Conservation (phyloP, 2,797 vertebrate genomes). For the Muscicapa striata region DNA sequence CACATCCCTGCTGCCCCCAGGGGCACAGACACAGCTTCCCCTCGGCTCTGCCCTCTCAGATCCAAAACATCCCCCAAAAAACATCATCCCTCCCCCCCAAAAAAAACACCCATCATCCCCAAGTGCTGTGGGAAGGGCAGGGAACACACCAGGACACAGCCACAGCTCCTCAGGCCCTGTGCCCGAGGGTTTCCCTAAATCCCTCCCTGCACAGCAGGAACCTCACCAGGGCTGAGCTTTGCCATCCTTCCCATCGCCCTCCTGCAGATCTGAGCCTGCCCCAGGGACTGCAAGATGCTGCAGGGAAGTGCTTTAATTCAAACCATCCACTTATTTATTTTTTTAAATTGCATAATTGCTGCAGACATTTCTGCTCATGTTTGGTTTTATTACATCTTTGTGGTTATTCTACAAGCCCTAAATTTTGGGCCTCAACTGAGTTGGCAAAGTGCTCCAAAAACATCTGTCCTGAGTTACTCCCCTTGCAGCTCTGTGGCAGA, state of each 20-base stretch:
- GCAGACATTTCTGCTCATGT: slow-evolving; percentile 50
- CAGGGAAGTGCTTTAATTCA: not conserved
- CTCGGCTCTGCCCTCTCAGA: not conserved
- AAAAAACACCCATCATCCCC: no score
- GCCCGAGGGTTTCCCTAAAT: not conserved
- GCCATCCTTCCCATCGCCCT: not conserved
- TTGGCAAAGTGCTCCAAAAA: not conserved
- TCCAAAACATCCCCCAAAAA: not conserved
- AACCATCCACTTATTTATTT: not conserved
- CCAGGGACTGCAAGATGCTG: not conserved
- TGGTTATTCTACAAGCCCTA: slow-evolving; percentile 55
- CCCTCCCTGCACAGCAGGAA: not conserved
- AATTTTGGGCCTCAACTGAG: slow-evolving; percentile 51
- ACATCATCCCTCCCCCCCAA: no score
- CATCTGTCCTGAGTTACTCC: slow-evolving; percentile 15
- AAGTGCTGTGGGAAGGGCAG: not conserved
- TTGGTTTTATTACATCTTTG: slow-evolving; percentile 49
- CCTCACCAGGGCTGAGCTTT: not conserved
- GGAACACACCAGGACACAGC: fast-evolving
- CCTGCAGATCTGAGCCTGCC: not conserved
- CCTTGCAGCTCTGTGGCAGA: not conserved
- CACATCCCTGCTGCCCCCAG: fast-evolving
- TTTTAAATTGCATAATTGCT: slow-evolving; percentile 43
- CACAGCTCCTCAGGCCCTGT: fast-evolving
- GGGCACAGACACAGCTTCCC: not conserved